Evolutionary conservation across 2,888 invertebrate genomes (phyloP).

Genomic region (Taphrorychus bicolor): DNA sequence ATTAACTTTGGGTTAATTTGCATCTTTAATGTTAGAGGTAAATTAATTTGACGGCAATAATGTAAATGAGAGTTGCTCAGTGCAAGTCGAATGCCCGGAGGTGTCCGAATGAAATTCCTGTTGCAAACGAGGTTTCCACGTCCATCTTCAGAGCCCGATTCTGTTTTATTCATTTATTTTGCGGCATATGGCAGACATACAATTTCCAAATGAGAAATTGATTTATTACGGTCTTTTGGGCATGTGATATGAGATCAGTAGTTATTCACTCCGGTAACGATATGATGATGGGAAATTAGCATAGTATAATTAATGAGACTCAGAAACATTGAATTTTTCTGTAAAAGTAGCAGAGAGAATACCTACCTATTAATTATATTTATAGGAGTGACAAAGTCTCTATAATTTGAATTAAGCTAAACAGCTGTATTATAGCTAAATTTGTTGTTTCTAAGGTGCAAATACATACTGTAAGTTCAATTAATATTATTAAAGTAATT

Average conservation of each 20-base stretch:
- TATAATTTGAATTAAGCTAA: too few relatives aligned
- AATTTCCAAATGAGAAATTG: slow-evolving; percentile 7
- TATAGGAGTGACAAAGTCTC: too few relatives aligned
- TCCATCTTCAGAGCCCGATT: slow-evolving; percentile 40
- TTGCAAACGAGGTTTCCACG: slow-evolving; percentile 45
- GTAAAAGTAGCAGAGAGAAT: too few relatives aligned
- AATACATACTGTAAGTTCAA: background rate
- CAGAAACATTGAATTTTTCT: background rate
- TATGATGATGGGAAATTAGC: slow-evolving; percentile 1
- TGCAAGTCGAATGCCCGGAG: slow-evolving; percentile 32
- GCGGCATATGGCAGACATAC: slow-evolving; percentile 12
- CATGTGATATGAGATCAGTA: background rate
- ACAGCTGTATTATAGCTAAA: too few relatives aligned
- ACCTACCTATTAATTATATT: too few relatives aligned
- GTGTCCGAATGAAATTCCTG: slow-evolving; percentile 40
- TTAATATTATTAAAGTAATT: background rate
- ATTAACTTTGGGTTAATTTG: slow-evolving; percentile 52
- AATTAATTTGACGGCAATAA: slow-evolving; percentile 54
- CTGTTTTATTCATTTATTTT: slow-evolving; percentile 15
- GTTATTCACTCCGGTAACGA: background rate
- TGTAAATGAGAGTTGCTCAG: slow-evolving; percentile 47
- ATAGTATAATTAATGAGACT: slow-evolving; percentile 4
- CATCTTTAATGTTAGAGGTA: slow-evolving; percentile 51
- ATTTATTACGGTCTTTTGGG: slow-evolving; percentile 11
- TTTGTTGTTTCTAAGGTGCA: background rate